Conservation (phyloP, 2,888 invertebrate species). For the Itoplectis maculator region DNA sequence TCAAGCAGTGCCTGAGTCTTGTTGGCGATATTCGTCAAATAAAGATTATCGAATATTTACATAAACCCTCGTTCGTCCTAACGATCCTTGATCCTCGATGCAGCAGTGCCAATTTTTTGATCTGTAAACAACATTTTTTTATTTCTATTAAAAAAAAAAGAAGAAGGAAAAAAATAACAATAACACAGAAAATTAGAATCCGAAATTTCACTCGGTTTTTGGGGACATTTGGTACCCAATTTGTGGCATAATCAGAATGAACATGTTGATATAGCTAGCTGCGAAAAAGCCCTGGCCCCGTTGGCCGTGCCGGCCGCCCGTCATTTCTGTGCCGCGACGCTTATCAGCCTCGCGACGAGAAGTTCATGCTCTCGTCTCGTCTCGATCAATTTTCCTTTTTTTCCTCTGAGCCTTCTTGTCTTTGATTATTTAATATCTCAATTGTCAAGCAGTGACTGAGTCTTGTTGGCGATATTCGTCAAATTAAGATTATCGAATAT, state of each 20-base stretch:
- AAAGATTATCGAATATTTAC: background rate
- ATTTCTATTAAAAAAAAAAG: background rate
- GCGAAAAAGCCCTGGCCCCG: slow-evolving; percentile 69
- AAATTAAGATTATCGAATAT: background rate
- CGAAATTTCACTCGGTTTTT: too few species aligned
- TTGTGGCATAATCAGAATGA: too few species aligned
- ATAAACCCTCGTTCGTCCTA: background rate
- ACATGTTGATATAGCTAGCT: too few species aligned
- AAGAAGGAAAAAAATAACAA: background rate
- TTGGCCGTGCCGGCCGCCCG: slow-evolving; percentile 74
- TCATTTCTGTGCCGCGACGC: slow-evolving; percentile 73
- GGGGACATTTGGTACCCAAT: too few species aligned
- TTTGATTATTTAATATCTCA: background rate
- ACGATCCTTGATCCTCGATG: background rate
- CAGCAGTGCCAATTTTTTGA: background rate
- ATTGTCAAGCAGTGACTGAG: background rate
- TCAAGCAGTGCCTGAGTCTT: background rate
- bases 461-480: background rate
- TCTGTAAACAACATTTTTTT: background rate
- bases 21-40: background rate
- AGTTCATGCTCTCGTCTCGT: background rate
- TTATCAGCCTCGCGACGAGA: slow-evolving; percentile 54
- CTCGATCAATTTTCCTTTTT: background rate
- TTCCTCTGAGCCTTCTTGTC: background rate
- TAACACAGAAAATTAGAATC: too few species aligned